Base-by-base conservation (phyloP, 2,113 vertebrate genomes). In the Myotis yumanensis region DNA sequence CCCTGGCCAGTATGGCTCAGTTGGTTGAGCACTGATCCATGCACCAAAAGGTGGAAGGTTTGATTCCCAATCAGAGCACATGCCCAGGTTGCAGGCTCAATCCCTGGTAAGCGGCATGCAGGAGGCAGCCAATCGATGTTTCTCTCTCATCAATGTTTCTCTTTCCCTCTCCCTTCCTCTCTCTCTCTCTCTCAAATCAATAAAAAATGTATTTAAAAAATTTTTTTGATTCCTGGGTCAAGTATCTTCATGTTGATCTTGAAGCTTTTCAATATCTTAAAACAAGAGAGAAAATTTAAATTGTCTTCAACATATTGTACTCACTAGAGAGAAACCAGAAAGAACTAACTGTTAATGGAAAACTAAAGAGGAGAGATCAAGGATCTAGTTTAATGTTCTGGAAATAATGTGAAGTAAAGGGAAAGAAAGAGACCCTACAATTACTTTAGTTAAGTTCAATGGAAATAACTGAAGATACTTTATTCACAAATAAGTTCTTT, bases 281-380 rank as follows among this genome's bases (percentile, higher is more conserved):
- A 82, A 95, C 51, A 79, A 85, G 1, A 68, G 4, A 89, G 51
- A 92, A 92, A 94, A 90, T 71, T 87, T 76, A 23, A 93, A 51
- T n/a, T 93, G 17, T 68, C 37, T 83, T 82, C 68, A 86, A 68
- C 28, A 93, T 28, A 84, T 15, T 80, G 37, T 95, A 91, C 18
- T 79, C 51, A 72, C 11, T 20, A 85, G 59, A 43, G 0, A 90
- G 48, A 92, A 85, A 37, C 51, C 79, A 59, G 17, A 69, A 35
- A 71, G 54, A 93, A 48, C 3, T 2, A 51, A 81, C 1, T 62
- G 7, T 86, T 83, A 80, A 86, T 46, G 12, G 10, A 81, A 92
- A 93, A 92, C 75, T 57, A 82, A 86, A 71, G 23, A 71, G 69
- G 23, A 46, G 12, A 11, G 17, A 32, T 54, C 32, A 91, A 43